Conservation (phyloP, 2,888 invertebrate species). For the Agriotes lineatus region DNA sequence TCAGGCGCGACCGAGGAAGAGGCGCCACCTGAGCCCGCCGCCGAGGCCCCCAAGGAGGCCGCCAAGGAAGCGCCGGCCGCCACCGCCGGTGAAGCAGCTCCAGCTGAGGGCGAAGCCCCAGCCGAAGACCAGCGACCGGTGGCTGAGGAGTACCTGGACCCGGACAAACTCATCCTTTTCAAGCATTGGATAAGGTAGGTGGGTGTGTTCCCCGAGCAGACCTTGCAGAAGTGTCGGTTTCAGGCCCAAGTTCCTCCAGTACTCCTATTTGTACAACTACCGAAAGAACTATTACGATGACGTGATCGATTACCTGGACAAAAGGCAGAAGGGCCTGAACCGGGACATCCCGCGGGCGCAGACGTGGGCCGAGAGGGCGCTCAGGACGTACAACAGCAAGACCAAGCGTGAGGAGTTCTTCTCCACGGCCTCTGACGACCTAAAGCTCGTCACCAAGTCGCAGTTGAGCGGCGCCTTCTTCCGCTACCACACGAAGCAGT, state of each 20-base stretch:
- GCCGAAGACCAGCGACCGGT: constrained; percentile 64
- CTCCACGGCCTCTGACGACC: constrained; percentile 56
- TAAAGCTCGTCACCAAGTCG: constrained; percentile 71
- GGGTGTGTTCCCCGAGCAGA: neutral
- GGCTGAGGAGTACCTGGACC: constrained; percentile 67
- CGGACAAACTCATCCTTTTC: constrained; percentile 77
- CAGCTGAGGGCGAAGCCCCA: constrained; percentile 65
- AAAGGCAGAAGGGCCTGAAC: constrained; percentile 74
- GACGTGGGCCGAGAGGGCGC: constrained; percentile 87
- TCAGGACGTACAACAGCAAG: constrained; percentile 74
- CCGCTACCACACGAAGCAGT: constrained; percentile 81
- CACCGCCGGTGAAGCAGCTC: constrained; percentile 54
- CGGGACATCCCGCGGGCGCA: constrained; percentile 83
- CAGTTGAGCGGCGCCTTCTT: constrained; percentile 78
- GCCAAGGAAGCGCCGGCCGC: constrained; percentile 55
- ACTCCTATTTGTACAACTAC: constrained; percentile 86
- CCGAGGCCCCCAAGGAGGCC: constrained; percentile 56
- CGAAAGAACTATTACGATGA: constrained; percentile 89
- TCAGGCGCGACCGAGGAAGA: constrained; percentile 51
- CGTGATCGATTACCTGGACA: constrained; percentile 85
- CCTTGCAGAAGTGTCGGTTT: constrained; percentile 39
- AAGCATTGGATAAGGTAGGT: constrained; percentile 85
- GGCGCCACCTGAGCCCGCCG: constrained; percentile 49
- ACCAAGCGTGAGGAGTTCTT: constrained; percentile 61
- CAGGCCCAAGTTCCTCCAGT: constrained; percentile 85